Evolutionary conservation across 2,888 invertebrate species (phyloP).

Genomic region (Phorcus lineatus): DNA sequence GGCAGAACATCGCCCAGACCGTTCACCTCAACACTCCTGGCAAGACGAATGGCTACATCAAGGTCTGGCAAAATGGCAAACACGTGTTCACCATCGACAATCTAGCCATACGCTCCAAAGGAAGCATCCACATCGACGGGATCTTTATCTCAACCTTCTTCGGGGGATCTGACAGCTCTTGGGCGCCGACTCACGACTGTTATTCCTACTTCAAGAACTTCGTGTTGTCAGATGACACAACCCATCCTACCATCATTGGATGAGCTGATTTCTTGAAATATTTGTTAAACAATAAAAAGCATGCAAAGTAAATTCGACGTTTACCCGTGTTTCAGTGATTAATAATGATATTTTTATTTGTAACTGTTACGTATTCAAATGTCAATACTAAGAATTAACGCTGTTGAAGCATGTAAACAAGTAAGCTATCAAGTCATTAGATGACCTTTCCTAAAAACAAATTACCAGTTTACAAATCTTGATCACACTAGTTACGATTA

Average conservation of each 20-base stretch:
- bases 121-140: slow-evolving; percentile 46
- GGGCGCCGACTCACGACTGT: slow-evolving; percentile 52
- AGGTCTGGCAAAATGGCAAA: slow-evolving; percentile 47
- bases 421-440: too few species aligned
- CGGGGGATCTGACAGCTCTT: slow-evolving; percentile 50
- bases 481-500: too few species aligned
- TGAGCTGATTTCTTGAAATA: background rate
- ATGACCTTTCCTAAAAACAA: too few species aligned
- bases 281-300: too few species aligned
- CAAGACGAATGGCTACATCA: slow-evolving; percentile 46
- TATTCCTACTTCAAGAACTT: slow-evolving; percentile 61
- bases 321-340: too few species aligned
- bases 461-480: too few species aligned
- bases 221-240: slow-evolving; percentile 18
- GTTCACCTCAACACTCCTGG: slow-evolving; percentile 49
- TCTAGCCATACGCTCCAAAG: slow-evolving; percentile 44
- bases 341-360: too few species aligned
- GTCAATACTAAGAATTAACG: too few species aligned
- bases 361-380: too few species aligned
- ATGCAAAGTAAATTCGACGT: too few species aligned
- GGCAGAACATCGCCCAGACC: slow-evolving; percentile 52
- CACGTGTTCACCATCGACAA: slow-evolving; percentile 39
- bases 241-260: slow-evolving; percentile 12
- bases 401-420: too few species aligned
- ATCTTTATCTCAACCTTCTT: slow-evolving; percentile 63